These are phyloP conservation scores for Triplophysa bombifrons DNA, from an alignment of 2,797 vertebrate species.

Conservation along the genomic window DNA sequence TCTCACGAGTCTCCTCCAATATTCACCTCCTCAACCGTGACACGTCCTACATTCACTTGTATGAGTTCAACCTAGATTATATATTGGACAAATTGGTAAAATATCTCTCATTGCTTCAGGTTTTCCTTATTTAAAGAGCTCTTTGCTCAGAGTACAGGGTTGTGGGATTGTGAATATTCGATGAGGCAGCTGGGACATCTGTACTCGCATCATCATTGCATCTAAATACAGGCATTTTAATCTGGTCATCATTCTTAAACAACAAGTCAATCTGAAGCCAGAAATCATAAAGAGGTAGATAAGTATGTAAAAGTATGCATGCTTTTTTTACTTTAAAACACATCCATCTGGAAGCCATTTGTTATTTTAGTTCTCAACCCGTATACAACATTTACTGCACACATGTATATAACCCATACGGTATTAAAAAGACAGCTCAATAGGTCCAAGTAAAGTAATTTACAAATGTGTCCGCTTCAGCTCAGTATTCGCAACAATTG, in stretches of 20 bases:
- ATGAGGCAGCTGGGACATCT: conserved; percentile 11
- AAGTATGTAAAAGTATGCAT: neutral
- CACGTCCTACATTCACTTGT: conserved; percentile 11
- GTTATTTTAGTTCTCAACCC: neutral
- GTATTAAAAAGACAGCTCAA: too few relatives aligned
- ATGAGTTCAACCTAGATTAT: neutral
- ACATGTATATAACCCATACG: too few relatives aligned
- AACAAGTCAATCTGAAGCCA: neutral
- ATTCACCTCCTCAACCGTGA: conserved; percentile 23
- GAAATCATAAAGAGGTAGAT: neutral
- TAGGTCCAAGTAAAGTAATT: too few relatives aligned
- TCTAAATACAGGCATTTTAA: conserved; percentile 8
- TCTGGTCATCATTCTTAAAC: neutral
- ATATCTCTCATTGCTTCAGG: neutral
- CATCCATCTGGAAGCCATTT: neutral
- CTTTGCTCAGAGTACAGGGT: conserved; percentile 21
- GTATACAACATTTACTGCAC: neutral
- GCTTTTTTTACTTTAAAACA: neutral
- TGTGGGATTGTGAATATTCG: conserved; percentile 30
- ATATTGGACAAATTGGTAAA: conserved; percentile 17
- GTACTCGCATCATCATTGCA: conserved; percentile 7
- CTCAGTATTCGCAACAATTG: too few relatives aligned
- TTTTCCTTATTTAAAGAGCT: conserved; percentile 12
- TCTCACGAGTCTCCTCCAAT: neutral
- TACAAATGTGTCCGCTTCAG: too few relatives aligned